Evolutionary conservation across 23 tunicate genomes (phyloP), one percentile per base, ranked within the genome.

Genomic region (Trididemnum clinides): DNA sequence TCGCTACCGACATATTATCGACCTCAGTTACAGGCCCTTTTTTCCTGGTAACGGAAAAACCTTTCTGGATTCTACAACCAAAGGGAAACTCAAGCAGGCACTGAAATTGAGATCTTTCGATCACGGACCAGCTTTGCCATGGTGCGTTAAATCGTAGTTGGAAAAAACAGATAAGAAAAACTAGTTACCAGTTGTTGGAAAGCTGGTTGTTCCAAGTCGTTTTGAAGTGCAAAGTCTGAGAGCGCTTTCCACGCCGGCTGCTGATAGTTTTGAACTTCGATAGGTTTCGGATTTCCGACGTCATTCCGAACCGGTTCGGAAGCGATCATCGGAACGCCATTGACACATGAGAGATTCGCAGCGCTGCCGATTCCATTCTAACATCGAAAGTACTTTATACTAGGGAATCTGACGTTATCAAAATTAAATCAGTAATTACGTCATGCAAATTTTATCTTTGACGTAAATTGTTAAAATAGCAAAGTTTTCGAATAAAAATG

Each of bases 201-300:
- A 6, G 96, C 91, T 18, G 97, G 97, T 84, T 92, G 92, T 44
- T 92, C 97, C 29, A 92, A 88, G 28, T 92, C 92, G 73, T 84
- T 88, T 84, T 88, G 92, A 29, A 92, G 82, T 0, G 97, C 92
- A 33, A 92, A 92, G 69, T 92, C 97, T 37, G 92, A 84, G 80
- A 92, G 87, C 2, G 97, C 89, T 84, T 92, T 92, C 97, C 97
- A 92, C n/a, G 92, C 92, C 26, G 97, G 92, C 44, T 92, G 92
- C 78, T 92, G 97, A 73, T 92, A 85, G 51, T 92, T 92, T 31
- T 78, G 85, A 1, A 92, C 91, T 69, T 92, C 91, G 18, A 87
- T 82, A 0, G 97, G 82, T 26, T 86, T 82, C n/a, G 87, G 85
- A 69, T 64, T 83, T 2, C 74, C 88, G 30, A 81, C 23, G 77